phyloP scores from a whole-genome alignment of 2,113 vertebrate species.

The Pollachius pollachius region DNA sequence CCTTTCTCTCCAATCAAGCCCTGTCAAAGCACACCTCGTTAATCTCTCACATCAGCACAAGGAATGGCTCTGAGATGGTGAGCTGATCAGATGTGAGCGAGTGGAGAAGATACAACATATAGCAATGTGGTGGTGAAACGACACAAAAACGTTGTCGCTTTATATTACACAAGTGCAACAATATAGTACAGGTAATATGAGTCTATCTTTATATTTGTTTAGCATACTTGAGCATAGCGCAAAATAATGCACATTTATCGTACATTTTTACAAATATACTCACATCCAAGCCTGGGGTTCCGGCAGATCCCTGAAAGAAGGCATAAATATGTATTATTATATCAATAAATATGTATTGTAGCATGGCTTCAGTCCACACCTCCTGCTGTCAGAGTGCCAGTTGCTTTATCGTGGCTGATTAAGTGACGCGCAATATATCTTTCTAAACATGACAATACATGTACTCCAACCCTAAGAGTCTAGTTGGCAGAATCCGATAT shows the following conservation, averaged over 20 bases:
- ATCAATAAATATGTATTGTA: too few relatives aligned
- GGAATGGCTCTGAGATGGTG: neutral
- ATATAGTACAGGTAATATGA: neutral
- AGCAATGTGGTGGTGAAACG: neutral
- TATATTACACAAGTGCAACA: neutral
- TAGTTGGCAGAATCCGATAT: too few relatives aligned
- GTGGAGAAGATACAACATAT: neutral
- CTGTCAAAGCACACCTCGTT: slow-evolving; percentile 82
- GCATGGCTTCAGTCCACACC: too few relatives aligned
- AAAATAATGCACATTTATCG: too few relatives aligned
- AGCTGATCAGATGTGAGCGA: neutral
- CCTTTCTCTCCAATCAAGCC: slow-evolving; percentile 97
- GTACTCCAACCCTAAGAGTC: too few relatives aligned
- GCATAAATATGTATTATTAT: neutral
- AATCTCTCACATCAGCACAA: slow-evolving; percentile 14
- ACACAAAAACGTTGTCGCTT: neutral
- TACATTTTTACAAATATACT: slow-evolving; percentile 66
- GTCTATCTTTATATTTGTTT: neutral
- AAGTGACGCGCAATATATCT: too few relatives aligned
- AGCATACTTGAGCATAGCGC: neutral
- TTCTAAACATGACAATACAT: too few relatives aligned
- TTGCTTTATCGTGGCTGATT: too few relatives aligned
- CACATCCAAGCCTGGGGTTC: slow-evolving; percentile 95
- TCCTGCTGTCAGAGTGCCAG: too few relatives aligned
- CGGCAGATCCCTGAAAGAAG: slow-evolving; percentile 88